Conservation (phyloP, 2,888 invertebrate genomes). For the Tanaodytes sp. region DNA sequence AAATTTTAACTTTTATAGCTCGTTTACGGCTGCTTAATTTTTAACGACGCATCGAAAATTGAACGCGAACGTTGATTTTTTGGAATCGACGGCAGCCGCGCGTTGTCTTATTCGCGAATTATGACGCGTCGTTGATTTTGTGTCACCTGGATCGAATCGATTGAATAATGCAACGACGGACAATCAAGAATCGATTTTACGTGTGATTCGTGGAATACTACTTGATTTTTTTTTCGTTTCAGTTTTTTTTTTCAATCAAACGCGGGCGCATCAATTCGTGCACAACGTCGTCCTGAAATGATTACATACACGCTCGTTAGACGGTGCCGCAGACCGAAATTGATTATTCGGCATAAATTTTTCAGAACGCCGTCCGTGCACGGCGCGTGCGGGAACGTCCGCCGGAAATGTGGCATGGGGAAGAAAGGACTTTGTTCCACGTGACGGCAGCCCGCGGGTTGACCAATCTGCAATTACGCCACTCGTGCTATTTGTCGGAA, state of each 20-base stretch:
- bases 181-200: constrained; percentile 45
- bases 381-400: constrained; percentile 50
- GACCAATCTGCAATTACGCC: constrained; percentile 50
- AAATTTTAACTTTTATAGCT: too few relatives aligned
- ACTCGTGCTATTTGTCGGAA: constrained; percentile 45
- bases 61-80: neutral
- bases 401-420: constrained; percentile 48
- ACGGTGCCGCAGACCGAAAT: constrained; percentile 56
- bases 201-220: constrained; percentile 48
- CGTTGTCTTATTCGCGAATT: constrained; percentile 16
- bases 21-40: too few relatives aligned
- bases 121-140: constrained; percentile 41
- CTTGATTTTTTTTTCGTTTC: too few relatives aligned
- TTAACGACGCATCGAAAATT: too few relatives aligned
- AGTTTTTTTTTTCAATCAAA: constrained; percentile 52
- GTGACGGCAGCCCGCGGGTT: constrained; percentile 46
- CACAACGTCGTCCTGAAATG: constrained; percentile 53
- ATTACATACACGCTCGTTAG: constrained; percentile 48
- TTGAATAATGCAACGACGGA: constrained; percentile 43
- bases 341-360: constrained; percentile 60
- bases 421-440: constrained; percentile 51
- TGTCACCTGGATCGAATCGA: constrained; percentile 40
- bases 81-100: neutral
- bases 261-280: constrained; percentile 49
- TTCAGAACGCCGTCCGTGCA: constrained; percentile 56